Percentiles rank a stretch among this genome's conserved stretches.
phyloP scores from a whole-genome alignment of 2,113 vertebrate genomes.

The Chamaetylas fuelleborni region DNA sequence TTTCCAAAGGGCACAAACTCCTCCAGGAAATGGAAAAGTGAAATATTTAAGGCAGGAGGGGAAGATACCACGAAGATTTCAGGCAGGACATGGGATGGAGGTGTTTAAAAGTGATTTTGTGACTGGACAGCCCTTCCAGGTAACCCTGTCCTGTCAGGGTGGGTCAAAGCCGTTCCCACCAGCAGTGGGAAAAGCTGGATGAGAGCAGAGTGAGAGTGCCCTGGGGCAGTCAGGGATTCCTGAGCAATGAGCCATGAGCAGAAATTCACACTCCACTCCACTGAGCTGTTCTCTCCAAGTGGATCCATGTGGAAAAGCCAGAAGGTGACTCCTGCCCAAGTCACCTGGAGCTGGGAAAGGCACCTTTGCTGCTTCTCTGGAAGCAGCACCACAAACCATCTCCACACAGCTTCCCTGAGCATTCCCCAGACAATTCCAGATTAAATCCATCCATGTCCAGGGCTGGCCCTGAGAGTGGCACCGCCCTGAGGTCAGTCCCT shows the following conservation, averaged over 20 bases:
- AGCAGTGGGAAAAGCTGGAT: not conserved
- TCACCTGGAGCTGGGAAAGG: not conserved
- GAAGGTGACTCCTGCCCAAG: not conserved
- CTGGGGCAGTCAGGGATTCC: not conserved
- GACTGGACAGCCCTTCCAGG: not conserved
- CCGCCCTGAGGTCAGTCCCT: not conserved
- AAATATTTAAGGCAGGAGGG: not conserved
- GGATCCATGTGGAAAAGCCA: not conserved
- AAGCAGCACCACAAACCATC: not conserved
- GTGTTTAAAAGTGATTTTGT: not conserved
- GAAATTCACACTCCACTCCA: not conserved
- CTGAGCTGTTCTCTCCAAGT: not conserved
- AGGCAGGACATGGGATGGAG: not conserved
- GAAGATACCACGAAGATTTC: not conserved
- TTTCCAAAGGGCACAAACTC: not conserved
- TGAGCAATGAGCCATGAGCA: not conserved
- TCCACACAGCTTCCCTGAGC: not conserved
- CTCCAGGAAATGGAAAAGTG: not conserved
- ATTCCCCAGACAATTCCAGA: not conserved
- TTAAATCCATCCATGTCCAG: not conserved
- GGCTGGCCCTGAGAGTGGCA: not conserved
- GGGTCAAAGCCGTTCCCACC: not conserved
- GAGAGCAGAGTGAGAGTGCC: not conserved
- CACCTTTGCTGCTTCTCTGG: not conserved
- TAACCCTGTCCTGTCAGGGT: not conserved